Evolutionary conservation across 2,797 vertebrate species (phyloP).

Genomic region (Graptemys geographica): DNA sequence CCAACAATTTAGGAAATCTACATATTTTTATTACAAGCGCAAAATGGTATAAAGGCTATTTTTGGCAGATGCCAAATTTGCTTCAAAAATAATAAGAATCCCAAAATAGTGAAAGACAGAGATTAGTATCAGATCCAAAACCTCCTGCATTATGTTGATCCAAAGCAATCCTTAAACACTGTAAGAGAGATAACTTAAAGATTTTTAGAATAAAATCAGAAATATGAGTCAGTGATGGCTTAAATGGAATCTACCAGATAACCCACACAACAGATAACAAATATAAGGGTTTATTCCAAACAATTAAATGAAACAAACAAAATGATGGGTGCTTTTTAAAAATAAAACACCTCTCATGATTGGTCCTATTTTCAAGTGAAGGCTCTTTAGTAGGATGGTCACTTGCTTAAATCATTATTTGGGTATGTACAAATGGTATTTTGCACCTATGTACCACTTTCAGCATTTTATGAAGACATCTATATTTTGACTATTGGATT

Average conservation of each 20-base stretch:
- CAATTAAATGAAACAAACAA: background rate
- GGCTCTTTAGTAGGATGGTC: background rate
- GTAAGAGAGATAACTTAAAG: background rate
- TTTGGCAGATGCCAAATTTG: background rate
- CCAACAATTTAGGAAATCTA: background rate
- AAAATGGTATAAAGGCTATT: background rate
- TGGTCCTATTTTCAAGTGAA: background rate
- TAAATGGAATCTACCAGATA: background rate
- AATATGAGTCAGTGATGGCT: background rate
- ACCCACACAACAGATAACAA: background rate
- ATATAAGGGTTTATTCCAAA: background rate
- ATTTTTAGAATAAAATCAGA: background rate
- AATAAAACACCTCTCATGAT: background rate
- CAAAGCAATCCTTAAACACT: background rate
- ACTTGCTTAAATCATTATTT: background rate
- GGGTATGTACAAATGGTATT: background rate
- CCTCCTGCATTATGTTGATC: background rate
- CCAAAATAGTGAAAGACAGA: background rate
- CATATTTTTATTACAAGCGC: accelerated
- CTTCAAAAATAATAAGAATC: background rate
- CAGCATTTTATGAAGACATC: background rate
- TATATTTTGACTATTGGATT: background rate
- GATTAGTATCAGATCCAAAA: background rate
- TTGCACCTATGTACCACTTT: background rate
- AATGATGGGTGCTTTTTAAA: background rate